Base-by-base conservation (phyloP, 2,113 vertebrate genomes). In the Crocuta crocuta region DNA sequence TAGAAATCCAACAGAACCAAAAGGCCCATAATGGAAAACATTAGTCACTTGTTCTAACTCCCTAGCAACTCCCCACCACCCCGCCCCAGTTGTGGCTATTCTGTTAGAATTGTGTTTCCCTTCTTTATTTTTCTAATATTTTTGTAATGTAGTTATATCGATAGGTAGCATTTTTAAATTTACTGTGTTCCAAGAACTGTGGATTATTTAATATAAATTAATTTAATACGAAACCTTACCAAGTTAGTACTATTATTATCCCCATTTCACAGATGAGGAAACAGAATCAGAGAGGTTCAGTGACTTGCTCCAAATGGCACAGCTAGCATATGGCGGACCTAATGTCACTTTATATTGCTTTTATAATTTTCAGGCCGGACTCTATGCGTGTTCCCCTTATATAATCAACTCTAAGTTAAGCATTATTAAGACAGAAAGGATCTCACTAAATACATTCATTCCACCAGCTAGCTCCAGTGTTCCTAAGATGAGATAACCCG, bases 1-100 rank as follows among this genome's bases (percentile, higher is more conserved):
- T 89, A 85, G 90, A 95, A 80, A 76, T 43, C 65, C 82, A 89
- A 80, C 43, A 88, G 73, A 53, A 93, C 28, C 45, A 5, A 83
- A 71, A 92, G 28, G 19, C 5, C n/a, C 31, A 3, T 58, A 24
- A 82, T 80, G 80, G 68, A 90, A 66, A 94, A 12, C 45, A 63
- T 28, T 5, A 23, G 58, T 71, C 74, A 15, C 48, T 79, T 78
- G 58, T 10, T 50, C 79, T 65, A 21, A 8, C 35, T 58, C 13
- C 23, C 4, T 35, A 43, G 53, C 23, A 5, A 21, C 17, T 63
- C 28, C 89, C 35, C 39, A 23, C 39, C 5, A 12, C 19, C 13
- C 21, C 48, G 45, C 33, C 21, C 45, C 13, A n/a, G 12, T 48
- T 48, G 74, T 48, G 74, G 43, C 43, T 17, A 58, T 68, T 92